Conservation (phyloP, 2,113 vertebrate species). For the Malaclemys terrapin region DNA sequence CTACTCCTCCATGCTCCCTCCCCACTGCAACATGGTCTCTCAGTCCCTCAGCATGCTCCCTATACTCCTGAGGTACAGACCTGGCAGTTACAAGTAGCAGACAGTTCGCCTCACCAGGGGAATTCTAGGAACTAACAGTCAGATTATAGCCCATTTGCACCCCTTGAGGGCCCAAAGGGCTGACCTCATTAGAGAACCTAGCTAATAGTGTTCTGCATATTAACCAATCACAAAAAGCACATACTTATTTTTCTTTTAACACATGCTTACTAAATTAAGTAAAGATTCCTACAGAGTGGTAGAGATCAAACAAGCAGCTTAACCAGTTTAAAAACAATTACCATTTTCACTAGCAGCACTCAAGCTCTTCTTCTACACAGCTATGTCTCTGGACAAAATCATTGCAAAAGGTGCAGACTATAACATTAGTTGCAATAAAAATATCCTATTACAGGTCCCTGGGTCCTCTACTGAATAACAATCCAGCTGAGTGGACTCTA, state of each 20-base stretch:
- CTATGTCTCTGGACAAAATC: not conserved
- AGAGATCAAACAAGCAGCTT: not conserved
- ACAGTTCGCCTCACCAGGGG: not conserved
- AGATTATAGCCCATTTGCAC: not conserved
- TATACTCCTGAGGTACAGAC: not conserved
- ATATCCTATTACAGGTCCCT: not conserved
- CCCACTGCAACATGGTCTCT: not conserved
- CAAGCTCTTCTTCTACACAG: not conserved
- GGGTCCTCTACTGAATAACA: not conserved
- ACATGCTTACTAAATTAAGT: not conserved
- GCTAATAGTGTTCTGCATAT: not conserved
- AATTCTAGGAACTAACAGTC: not conserved
- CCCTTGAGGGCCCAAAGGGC: not conserved
- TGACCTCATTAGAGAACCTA: not conserved
- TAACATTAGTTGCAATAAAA: not conserved
- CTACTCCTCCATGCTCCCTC: rapidly evolving
- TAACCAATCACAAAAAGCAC: not conserved
- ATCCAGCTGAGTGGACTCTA: not conserved
- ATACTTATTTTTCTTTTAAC: not conserved
- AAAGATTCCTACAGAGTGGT: not conserved
- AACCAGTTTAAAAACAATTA: not conserved
- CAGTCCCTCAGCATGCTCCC: rapidly evolving
- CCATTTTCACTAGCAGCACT: not conserved
- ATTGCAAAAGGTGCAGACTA: not conserved
- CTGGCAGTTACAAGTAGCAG: not conserved